These are phyloP conservation scores for Indicator maculatus DNA, from an alignment of 2,113 vertebrate species.

Conservation along the genomic window DNA sequence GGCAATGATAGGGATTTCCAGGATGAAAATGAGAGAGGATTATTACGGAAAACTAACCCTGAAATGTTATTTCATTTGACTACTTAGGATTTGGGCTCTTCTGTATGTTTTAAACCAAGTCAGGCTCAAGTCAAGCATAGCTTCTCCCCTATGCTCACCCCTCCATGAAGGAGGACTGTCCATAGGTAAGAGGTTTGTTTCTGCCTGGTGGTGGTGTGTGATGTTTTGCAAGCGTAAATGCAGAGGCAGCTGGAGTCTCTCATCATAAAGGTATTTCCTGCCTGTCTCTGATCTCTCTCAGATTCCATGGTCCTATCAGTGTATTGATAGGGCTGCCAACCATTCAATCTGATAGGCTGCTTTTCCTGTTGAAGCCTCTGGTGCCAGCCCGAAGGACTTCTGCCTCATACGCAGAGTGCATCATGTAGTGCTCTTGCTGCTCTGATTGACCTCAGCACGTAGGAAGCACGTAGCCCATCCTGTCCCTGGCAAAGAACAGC, in stretches of 20 bases:
- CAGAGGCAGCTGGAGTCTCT: not conserved
- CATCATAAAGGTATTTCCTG: not conserved
- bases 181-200: not conserved
- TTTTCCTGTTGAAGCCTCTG: not conserved
- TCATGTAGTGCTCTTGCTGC: not conserved
- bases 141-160: not conserved
- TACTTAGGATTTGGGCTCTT: not conserved
- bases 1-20: not conserved
- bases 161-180: not conserved
- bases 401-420: not conserved
- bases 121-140: not conserved
- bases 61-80: not conserved
- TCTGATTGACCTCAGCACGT: not conserved
- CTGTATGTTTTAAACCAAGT: fast-evolving
- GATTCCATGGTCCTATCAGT: not conserved
- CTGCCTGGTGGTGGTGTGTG: fast-evolving
- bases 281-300: not conserved
- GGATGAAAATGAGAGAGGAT: not conserved
- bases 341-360: not conserved
- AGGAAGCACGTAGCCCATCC: not conserved
- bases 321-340: not conserved
- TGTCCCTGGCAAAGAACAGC: not conserved
- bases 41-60: not conserved
- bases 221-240: not conserved
- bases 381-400: not conserved